Evolutionary conservation across 2,888 invertebrate genomes (phyloP), one percentile per base, ranked within the genome.

Genomic region (Boloria euphrosyne): DNA sequence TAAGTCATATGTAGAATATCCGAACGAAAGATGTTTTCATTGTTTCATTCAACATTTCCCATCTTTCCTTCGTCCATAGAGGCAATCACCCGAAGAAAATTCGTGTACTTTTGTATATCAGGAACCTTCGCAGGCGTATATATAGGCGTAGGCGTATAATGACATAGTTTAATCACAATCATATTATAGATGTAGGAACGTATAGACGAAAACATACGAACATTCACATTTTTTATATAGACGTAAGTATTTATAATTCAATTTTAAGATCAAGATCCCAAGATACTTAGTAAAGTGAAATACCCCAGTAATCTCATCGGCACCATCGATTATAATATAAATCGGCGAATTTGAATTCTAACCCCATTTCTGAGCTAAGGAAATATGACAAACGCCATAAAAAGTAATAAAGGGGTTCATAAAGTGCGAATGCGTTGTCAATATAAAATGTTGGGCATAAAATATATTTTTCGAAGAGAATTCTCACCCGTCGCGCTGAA

Each of bases 251-350:
- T n/a, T 13, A 51, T 14, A n/a, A 47, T 66, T 64, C 60, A 68
- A 66, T 69, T 67, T 64, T 53, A 67, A 53, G 52, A 18, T 66
- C 60, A 51, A 17, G 27, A 61, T 70, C 68, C 67, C 68, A 69
- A 61, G 72, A 63, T 68, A 70, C 54, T 73, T 69, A 65, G 67
- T 64, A 64, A 70, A 70, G 67, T 72, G 69, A 69, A 71, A 70
- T 53, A 58, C 68, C 64, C 44, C 55, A 69, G 72, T 76, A 77
- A 79, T 76, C 74, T 73, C 80, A 85, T 84, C 79, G 75, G 76
- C 78, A 74, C 78, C 80, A 85, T 87, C 87, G 87, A 90, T 89
- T 89, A 86, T 86, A 89, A 86, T 89, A 89, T 87, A 87, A 87
- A 90, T 90, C 86, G 87, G 74, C 73, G 78, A 79, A 85, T 89